phyloP scores from a whole-genome alignment of 2,888 invertebrate genomes.

The Candidula unifasciata region DNA sequence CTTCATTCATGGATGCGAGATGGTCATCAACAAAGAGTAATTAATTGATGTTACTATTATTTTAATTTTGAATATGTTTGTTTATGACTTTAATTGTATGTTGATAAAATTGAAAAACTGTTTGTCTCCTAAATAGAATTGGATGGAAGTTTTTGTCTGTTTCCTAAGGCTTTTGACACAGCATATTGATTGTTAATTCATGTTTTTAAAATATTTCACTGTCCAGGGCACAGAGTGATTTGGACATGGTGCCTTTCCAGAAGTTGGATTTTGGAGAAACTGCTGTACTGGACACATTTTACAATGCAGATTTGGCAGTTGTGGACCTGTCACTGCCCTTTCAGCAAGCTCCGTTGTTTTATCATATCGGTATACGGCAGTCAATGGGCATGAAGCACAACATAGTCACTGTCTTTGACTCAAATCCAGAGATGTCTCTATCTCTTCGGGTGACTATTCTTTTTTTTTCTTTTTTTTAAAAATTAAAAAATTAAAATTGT shows the following conservation, averaged over 20 bases:
- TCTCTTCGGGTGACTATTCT: slow-evolving; percentile 86
- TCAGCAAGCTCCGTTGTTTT: slow-evolving; percentile 95
- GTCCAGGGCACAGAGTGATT: slow-evolving; percentile 67
- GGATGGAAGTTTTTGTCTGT: too few relatives aligned
- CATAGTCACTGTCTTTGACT: slow-evolving; percentile 81
- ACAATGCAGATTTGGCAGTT: slow-evolving; percentile 97
- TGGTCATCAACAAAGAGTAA: too few relatives aligned
- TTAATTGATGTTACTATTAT: too few relatives aligned
- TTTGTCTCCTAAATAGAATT: too few relatives aligned
- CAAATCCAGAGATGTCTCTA: slow-evolving; percentile 90
- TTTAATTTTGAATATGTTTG: too few relatives aligned
- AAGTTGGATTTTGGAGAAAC: slow-evolving; percentile 98
- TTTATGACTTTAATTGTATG: too few relatives aligned
- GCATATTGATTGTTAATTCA: not conserved
- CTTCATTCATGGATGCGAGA: too few relatives aligned
- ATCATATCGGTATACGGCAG: slow-evolving; percentile 97
- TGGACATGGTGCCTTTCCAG: slow-evolving; percentile 83
- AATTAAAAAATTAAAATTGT: not conserved
- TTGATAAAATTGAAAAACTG: too few relatives aligned
- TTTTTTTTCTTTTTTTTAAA: not conserved
- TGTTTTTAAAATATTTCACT: not conserved
- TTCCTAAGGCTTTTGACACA: too few relatives aligned
- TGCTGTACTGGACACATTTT: slow-evolving; percentile 94
- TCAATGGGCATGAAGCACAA: slow-evolving; percentile 98
- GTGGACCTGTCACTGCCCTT: slow-evolving; percentile 91